A percentile compares a stretch with the other conserved stretches of the same genome.
Evolutionary conservation across 37 sponge, comb jelly and placozoan genomes (phyloP).

Genomic region (Ianthella basta): DNA sequence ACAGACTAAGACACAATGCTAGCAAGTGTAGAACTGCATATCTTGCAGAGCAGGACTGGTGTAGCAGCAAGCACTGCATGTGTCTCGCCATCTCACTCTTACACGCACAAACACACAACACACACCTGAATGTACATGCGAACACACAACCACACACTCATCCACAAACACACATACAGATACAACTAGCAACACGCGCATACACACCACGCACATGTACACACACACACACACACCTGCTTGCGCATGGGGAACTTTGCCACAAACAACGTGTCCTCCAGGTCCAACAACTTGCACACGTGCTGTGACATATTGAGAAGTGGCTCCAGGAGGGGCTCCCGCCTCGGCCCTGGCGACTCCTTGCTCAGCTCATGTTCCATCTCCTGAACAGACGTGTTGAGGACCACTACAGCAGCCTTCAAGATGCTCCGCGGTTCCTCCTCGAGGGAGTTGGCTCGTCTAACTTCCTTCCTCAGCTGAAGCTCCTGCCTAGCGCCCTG

Average conservation of each 20-base stretch:
- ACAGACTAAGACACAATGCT: no score
- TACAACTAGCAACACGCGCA: neutral
- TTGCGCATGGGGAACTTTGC: slow-evolving; percentile 85
- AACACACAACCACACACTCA: slow-evolving; percentile 2
- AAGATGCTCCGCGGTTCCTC: slow-evolving; percentile 21
- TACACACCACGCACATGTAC: slow-evolving; percentile 1
- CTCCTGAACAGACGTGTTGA: slow-evolving; percentile 38
- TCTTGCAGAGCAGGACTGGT: no score
- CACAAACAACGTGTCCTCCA: slow-evolving; percentile 87
- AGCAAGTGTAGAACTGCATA: no score
- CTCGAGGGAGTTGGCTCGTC: slow-evolving; percentile 29
- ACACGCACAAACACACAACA: no score
- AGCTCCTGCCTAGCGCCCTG: slow-evolving; percentile 30
- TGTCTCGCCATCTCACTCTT: no score
- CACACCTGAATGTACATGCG: no score
- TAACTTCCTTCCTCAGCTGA: slow-evolving; percentile 46
- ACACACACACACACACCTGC: slow-evolving; percentile 64
- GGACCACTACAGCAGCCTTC: slow-evolving; percentile 39
- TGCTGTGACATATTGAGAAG: slow-evolving; percentile 42
- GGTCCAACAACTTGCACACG: slow-evolving; percentile 71
- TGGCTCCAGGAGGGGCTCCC: slow-evolving; percentile 56
- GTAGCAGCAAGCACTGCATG: no score
- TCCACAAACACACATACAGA: slow-evolving; percentile 3
- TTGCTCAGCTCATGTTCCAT: slow-evolving; percentile 34
- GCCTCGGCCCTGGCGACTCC: slow-evolving; percentile 35